Conservation (phyloP, 2,888 invertebrate species). For the Hypercompe scribonia region DNA sequence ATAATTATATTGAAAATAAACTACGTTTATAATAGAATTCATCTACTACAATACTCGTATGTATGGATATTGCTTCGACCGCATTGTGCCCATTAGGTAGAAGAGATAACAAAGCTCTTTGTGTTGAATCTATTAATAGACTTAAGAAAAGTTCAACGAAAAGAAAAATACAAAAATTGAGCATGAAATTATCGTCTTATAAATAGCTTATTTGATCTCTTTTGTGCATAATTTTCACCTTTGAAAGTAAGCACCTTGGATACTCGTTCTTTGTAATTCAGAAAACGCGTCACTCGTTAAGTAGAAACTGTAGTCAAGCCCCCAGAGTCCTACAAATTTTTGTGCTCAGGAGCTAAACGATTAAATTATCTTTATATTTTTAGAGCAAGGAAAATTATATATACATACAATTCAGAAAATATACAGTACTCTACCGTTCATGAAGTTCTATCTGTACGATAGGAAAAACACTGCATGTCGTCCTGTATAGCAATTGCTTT, state of each 20-base stretch:
- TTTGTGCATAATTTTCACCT: background rate
- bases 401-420: background rate
- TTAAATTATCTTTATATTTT: constrained; percentile 25
- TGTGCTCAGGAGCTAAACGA: constrained; percentile 17
- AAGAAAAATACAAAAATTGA: background rate
- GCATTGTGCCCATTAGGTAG: no score
- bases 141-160: no score
- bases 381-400: background rate
- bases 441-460: background rate
- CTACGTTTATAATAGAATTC: background rate
- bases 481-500: no score
- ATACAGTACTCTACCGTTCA: background rate
- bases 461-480: background rate
- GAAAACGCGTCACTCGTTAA: constrained; percentile 31
- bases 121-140: background rate
- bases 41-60: background rate
- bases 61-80: background rate
- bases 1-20: background rate
- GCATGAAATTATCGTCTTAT: background rate
- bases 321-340: constrained; percentile 34
- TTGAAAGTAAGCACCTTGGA: background rate
- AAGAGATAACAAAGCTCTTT: background rate
- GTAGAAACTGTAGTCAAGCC: constrained; percentile 22
- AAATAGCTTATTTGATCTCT: background rate
- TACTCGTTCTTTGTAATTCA: constrained; percentile 26